Conservation (phyloP, 2,797 vertebrate species). For the Emydoidea blandingii region DNA sequence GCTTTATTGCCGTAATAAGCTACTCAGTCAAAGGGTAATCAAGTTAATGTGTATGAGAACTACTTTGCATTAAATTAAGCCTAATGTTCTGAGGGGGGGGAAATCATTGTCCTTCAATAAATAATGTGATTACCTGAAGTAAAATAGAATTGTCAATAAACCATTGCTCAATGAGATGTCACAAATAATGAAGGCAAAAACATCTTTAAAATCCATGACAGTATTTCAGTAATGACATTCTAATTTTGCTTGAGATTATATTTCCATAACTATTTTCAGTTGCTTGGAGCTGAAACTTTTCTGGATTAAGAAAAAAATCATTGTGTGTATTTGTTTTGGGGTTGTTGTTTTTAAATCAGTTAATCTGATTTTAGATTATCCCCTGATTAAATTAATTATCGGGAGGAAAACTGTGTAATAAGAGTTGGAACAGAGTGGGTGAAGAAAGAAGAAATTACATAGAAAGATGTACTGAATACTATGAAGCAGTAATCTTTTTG, state of each 20-base stretch:
- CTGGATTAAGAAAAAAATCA: constrained; percentile 18
- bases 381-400: not conserved
- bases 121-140: constrained; percentile 9
- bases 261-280: constrained; percentile 50
- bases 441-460: not conserved
- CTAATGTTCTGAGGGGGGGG: not conserved
- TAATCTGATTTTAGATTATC: constrained; percentile 66
- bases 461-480: not conserved
- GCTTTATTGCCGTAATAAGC: not conserved
- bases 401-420: constrained; percentile 2
- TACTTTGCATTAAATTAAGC: not conserved
- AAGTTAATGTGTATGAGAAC: not conserved
- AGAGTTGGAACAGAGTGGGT: not conserved
- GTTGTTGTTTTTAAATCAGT: constrained; percentile 36
- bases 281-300: constrained; percentile 5
- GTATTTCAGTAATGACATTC: not conserved
- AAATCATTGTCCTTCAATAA: not conserved
- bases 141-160: constrained; percentile 47
- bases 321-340: constrained; percentile 9
- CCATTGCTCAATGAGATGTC: constrained; percentile 4
- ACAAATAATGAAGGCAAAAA: not conserved
- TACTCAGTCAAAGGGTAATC: not conserved
- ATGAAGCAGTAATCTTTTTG: not conserved
- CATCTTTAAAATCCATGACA: not conserved
- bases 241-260: not conserved